Base-by-base conservation (phyloP, 23 tunicate genomes). In the Halocynthia aurantium region DNA sequence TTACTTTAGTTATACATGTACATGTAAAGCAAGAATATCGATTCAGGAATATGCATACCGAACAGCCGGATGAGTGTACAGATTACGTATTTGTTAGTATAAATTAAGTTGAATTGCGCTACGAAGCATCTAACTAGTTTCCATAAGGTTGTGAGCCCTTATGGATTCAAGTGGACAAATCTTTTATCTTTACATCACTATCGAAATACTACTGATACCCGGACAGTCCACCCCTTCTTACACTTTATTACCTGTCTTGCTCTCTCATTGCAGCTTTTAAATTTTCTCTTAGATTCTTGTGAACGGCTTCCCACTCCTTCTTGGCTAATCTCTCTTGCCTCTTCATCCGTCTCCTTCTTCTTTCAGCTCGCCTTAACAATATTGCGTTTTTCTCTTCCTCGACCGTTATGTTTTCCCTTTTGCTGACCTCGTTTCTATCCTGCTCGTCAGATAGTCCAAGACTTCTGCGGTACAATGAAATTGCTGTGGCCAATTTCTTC, bases 241-340 rank as follows among this genome's bases (percentile, higher is more conserved):
- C 15, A 1, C 62, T 8, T 17, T 5, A 12, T 82, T 13, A 88
- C 95, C 95, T 83, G 72, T 88, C 95, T 6, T 77, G 76, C 18
- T 69, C 73, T 6, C 72, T 15, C 75, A 88, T 83, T 13, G 95
- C 74, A 6, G 81, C 44, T 55, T 71, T 78, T 8, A 88, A 64
- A 53, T 83, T 82, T 56, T 55, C 77, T 67, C 76, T 78, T 55
- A 88, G 58, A 2, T 72, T 78, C 31, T 83, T 53, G 52, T 82
- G 71, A 53, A 88, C 13, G 5, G 53, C 70, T 17, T 80, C 71
- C 31, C 70, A 70, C 61, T 78, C 95, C 61, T 67, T 77, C 18
- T 83, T 81, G 54, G 61, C 76, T 57, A 74, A 10, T 56, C 55
- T 58, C 73, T 78, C 78, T 7, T 53, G 81, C 72, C 50, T 77